These are phyloP conservation scores for Mastomys coucha DNA, from an alignment of 2,113 vertebrate genomes.

Conservation along the genomic window DNA sequence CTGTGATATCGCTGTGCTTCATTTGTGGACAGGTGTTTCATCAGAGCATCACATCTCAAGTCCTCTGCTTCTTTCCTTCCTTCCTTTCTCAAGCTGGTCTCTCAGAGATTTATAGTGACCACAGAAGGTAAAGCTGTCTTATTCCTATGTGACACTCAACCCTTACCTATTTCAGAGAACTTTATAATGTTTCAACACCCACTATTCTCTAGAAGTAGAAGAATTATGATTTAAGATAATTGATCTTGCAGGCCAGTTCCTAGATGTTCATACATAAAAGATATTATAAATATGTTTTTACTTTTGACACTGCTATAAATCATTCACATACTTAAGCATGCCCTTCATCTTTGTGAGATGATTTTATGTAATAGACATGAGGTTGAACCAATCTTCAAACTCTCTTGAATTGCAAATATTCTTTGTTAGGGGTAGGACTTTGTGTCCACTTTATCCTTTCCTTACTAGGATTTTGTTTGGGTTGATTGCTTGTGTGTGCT, in stretches of 20 bases:
- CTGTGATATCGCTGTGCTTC: not conserved
- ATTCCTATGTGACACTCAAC: not conserved
- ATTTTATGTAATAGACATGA: not conserved
- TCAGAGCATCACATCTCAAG: not conserved
- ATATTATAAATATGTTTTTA: not conserved
- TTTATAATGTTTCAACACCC: not conserved
- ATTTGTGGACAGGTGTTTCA: not conserved
- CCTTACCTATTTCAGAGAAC: not conserved
- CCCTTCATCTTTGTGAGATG: not conserved
- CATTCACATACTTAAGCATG: too few species aligned
- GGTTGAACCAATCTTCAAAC: not conserved
- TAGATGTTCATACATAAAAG: not conserved
- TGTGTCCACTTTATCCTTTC: not conserved
- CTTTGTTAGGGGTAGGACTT: not conserved
- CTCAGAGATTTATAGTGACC: not conserved
- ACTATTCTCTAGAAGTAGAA: not conserved
- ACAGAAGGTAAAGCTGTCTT: slow-evolving; percentile 13
- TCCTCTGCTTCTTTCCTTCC: not conserved
- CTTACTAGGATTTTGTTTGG: not conserved
- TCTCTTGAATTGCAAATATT: not conserved
- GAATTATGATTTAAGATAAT: not conserved
- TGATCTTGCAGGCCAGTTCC: not conserved
- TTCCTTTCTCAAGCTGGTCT: not conserved
- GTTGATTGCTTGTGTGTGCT: not conserved
- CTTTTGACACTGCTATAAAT: not conserved